These are phyloP conservation scores for Alloplasta piceator DNA, from an alignment of 2,888 invertebrate species.

Conservation along the genomic window DNA sequence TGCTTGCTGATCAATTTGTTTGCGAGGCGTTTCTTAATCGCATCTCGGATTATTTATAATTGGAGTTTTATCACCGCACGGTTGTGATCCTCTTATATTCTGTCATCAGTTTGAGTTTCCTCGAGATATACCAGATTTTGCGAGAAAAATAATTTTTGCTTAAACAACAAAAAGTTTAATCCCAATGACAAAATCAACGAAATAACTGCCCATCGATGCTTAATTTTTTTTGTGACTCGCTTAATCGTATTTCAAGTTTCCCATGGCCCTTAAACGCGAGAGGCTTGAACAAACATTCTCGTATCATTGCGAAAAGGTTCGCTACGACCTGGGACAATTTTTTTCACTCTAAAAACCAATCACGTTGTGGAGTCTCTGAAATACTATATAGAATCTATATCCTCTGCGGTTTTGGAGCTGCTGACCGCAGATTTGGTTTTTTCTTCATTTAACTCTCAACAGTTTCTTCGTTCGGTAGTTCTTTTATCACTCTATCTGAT, in stretches of 20 bases:
- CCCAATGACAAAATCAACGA: no score
- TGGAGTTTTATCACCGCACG: no score
- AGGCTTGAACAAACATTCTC: background rate
- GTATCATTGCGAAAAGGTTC: constrained; percentile 25
- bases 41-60: no score
- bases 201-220: no score
- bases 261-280: background rate
- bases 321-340: background rate
- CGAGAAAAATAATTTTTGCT: no score
- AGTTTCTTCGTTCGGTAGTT: constrained; percentile 17
- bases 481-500: constrained; percentile 51
- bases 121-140: no score
- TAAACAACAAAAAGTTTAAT: no score
- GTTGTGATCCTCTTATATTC: no score
- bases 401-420: constrained; percentile 36
- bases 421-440: constrained; percentile 42
- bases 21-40: no score
- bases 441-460: background rate
- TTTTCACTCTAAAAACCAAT: constrained; percentile 52
- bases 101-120: no score
- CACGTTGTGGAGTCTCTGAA: constrained; percentile 17
- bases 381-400: background rate
- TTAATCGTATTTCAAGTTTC: constrained; percentile 5
- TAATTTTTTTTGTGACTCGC: no score
- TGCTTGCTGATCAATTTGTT: background rate